A percentile compares a stretch with the other conserved stretches of the same genome.
These are phyloP conservation scores for Heteromyza rotundicornis DNA, from an alignment of 2,888 invertebrate species.

Conservation along the genomic window DNA sequence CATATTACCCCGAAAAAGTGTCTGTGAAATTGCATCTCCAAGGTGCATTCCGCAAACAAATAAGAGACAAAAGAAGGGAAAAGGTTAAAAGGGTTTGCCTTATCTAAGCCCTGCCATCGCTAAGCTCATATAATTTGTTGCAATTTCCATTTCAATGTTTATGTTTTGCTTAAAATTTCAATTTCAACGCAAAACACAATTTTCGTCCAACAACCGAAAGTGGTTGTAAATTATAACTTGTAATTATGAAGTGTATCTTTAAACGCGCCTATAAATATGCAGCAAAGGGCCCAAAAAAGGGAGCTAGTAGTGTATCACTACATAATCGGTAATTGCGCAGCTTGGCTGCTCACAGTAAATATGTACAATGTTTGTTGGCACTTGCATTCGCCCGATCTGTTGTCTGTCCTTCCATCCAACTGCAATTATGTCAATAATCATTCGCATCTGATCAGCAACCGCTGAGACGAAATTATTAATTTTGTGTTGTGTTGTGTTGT, in stretches of 20 bases:
- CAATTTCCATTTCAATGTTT: conserved; percentile 18
- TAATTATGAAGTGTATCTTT: not conserved
- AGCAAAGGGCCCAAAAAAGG: not conserved
- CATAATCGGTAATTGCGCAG: conserved; percentile 8
- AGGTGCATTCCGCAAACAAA: not conserved
- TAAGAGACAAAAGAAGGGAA: not conserved
- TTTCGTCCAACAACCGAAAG: no score
- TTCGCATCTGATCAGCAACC: conserved; percentile 36
- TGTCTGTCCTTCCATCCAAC: conserved; percentile 30
- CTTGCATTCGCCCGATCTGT: not conserved
- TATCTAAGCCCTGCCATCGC: conserved; percentile 12
- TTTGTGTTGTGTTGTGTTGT: conserved; percentile 14
- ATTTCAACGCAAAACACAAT: not conserved
- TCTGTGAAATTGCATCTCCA: conserved; percentile 1
- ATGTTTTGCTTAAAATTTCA: conserved; percentile 8
- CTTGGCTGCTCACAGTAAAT: not conserved
- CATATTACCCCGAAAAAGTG: conserved; percentile 5
- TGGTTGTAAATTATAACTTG: no score
- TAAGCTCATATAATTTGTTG: conserved; percentile 14
- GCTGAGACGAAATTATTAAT: conserved; percentile 34
- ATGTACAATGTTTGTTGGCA: not conserved
- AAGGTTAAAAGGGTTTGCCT: not conserved
- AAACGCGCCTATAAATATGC: not conserved
- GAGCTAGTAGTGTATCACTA: no score
- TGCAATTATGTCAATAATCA: conserved; percentile 51